Conservation (phyloP, 1,140 invertebrate species). For the Diachasmimorpha longicaudata region DNA sequence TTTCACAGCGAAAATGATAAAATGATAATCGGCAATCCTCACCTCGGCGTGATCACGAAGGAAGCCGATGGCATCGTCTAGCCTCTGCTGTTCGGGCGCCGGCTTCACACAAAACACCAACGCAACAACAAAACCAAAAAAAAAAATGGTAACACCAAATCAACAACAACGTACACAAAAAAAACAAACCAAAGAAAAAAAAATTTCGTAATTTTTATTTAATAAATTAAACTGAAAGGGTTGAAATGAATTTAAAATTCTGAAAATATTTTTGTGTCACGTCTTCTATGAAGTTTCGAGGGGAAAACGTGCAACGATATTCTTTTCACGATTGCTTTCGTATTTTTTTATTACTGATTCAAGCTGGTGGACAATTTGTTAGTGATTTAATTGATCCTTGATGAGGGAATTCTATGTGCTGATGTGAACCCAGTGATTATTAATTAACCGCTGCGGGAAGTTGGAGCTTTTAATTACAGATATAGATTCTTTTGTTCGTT, state of each 20-base stretch:
- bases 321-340: neutral
- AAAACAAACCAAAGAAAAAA: slow-evolving; percentile 43
- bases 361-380: neutral
- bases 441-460: no score
- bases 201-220: neutral
- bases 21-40: slow-evolving; percentile 64
- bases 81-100: slow-evolving; percentile 79
- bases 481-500: no score
- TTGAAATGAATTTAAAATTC: slow-evolving; percentile 20
- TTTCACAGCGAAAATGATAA: slow-evolving; percentile 36
- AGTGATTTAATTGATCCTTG: neutral
- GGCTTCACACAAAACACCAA: slow-evolving; percentile 69
- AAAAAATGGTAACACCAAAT: slow-evolving; percentile 38
- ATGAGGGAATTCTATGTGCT: neutral
- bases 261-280: no score
- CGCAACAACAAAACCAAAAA: slow-evolving; percentile 65
- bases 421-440: neutral
- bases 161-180: slow-evolving; percentile 55
- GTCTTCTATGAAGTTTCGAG: no score
- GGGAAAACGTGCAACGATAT: slow-evolving; percentile 15
- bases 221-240: no score
- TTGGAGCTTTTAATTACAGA: neutral
- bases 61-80: slow-evolving; percentile 90
- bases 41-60: slow-evolving; percentile 84
- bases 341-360: neutral